phyloP scores from a whole-genome alignment of 2,888 invertebrate species.

The Melangyna quadrimaculata region DNA sequence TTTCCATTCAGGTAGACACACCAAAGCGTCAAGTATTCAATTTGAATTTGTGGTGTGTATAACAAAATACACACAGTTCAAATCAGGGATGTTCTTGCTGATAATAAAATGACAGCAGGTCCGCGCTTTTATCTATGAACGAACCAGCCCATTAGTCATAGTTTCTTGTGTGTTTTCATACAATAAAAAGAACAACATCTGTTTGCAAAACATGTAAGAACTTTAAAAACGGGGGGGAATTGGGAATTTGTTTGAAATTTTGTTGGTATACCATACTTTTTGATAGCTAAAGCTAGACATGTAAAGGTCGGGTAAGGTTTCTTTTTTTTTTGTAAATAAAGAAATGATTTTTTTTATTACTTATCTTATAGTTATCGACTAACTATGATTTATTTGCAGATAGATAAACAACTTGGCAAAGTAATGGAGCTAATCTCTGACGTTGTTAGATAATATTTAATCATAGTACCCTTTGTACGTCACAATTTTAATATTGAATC shows the following conservation, averaged over 20 bases:
- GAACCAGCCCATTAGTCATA: conserved; percentile 48
- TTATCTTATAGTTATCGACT: neutral
- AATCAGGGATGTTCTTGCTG: conserved; percentile 56
- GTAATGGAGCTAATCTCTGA: conserved; percentile 14
- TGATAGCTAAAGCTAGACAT: neutral
- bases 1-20: conserved; percentile 63
- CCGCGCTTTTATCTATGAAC: conserved; percentile 20
- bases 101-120: conserved; percentile 45
- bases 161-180: conserved; percentile 18
- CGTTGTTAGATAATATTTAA: conserved; percentile 38
- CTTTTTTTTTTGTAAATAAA: neutral
- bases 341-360: neutral
- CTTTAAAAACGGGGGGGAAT: conserved; percentile 13
- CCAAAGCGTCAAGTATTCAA: neutral
- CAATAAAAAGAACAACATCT: conserved; percentile 46
- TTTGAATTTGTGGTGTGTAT: neutral
- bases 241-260: conserved; percentile 5
- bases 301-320: neutral
- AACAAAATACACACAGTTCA: conserved; percentile 6
- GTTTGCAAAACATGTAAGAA: conserved; percentile 18
- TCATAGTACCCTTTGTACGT: too few species aligned
- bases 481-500: conserved; percentile 9
- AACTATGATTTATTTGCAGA: conserved; percentile 4
- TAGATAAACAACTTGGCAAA: neutral
- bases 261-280: neutral